Evolutionary conservation across 2,797 vertebrate species (phyloP).

Genomic region (Phyllotis vaccarum): DNA sequence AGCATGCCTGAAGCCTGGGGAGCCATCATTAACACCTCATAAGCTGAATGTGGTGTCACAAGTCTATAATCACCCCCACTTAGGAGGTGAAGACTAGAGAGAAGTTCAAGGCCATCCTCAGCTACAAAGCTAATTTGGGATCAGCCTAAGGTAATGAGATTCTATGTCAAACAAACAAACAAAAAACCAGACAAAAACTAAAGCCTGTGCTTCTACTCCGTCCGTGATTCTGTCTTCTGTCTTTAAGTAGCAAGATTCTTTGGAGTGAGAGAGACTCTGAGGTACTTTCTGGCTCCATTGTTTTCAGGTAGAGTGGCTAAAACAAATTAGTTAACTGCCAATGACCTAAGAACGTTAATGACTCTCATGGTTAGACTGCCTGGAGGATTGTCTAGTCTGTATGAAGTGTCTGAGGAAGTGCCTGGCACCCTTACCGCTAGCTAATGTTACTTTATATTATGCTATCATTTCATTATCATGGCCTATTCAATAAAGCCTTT

Average conservation of each 20-base stretch:
- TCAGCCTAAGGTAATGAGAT: not conserved
- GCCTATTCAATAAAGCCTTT: not conserved
- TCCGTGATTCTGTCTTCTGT: not conserved
- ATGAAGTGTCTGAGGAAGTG: not conserved
- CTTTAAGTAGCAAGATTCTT: not conserved
- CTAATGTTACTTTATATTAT: not conserved
- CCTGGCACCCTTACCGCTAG: not conserved
- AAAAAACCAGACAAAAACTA: not conserved
- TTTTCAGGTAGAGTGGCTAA: not conserved
- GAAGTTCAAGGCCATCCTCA: not conserved
- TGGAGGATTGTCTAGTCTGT: not conserved
- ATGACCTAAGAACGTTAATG: conserved; percentile 11
- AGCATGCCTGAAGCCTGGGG: not conserved
- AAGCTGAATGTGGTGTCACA: not conserved
- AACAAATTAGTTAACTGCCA: not conserved
- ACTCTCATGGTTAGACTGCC: not conserved
- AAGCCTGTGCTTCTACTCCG: not conserved
- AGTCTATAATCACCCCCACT: not conserved
- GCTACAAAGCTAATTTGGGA: not conserved
- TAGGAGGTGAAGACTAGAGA: not conserved
- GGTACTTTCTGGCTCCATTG: not conserved
- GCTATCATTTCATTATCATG: not conserved
- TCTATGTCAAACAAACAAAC: not conserved
- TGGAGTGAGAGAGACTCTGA: not conserved
- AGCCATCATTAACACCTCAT: not conserved